Percentiles rank a stretch among this genome's conserved stretches.
phyloP scores from a whole-genome alignment of 2,888 invertebrate genomes.

The Pseudanteris insignis region DNA sequence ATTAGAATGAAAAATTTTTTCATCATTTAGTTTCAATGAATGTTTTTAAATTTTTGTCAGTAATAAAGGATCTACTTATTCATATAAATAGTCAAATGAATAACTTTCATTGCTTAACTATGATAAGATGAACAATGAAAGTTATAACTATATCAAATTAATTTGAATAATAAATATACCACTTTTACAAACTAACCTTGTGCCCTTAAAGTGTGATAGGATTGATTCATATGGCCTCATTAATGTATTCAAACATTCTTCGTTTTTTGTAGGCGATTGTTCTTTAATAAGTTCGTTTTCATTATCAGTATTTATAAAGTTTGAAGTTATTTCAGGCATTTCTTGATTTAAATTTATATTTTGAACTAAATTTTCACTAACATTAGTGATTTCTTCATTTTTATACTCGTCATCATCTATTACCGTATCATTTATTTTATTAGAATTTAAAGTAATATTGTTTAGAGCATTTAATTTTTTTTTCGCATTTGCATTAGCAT shows the following conservation, averaged over 20 bases:
- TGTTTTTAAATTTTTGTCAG: no score
- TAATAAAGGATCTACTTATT: no score
- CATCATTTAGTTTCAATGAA: no score
- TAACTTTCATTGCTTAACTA: no score
- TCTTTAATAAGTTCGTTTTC: neutral
- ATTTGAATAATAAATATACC: no score
- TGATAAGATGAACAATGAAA: no score
- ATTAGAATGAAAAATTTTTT: no score
- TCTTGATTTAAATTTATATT: neutral
- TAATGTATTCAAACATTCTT: no score
- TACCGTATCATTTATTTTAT: neutral
- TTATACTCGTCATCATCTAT: neutral
- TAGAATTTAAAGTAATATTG: neutral
- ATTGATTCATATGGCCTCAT: constrained; percentile 57
- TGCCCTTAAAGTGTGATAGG: constrained; percentile 53
- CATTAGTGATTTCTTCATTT: neutral
- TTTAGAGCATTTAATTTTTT: constrained; percentile 1
- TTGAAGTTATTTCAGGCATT: neutral
- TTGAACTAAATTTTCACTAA: neutral
- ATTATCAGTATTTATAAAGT: neutral
- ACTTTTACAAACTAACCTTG: constrained; percentile 61
- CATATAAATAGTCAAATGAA: no score
- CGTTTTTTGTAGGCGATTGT: no score
- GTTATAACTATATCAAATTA: no score
- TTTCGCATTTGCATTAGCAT: constrained; percentile 3